Percentiles rank a stretch among this genome's conserved stretches.
These are phyloP conservation scores for Ephydatia muelleri DNA, from an alignment of 37 sponge, comb jelly and placozoan species.

Conservation along the genomic window DNA sequence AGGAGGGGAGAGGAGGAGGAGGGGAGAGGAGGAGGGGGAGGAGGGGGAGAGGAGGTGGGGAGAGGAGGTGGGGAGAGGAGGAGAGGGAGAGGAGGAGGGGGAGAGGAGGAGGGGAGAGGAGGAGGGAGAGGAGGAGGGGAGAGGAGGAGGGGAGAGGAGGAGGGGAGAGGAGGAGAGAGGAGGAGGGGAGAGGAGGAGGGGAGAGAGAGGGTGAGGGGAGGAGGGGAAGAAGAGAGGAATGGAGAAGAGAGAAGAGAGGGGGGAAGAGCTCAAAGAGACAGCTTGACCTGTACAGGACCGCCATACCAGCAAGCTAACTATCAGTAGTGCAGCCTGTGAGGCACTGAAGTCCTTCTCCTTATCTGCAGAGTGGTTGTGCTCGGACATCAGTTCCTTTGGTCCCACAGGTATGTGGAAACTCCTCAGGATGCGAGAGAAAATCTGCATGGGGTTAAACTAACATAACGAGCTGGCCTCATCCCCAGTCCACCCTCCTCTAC, in stretches of 20 bases:
- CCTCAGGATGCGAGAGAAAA: slow-evolving; percentile 72
- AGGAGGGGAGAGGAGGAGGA: not conserved
- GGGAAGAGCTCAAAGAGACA: not conserved
- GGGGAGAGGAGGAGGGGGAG: not conserved
- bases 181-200: not conserved
- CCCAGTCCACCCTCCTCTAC: slow-evolving; percentile 39
- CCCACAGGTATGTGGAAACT: slow-evolving; percentile 83
- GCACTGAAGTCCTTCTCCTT: slow-evolving; percentile 5
- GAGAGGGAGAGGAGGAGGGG: not conserved
- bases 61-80: not conserved
- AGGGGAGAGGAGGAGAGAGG: not conserved
- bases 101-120: not conserved
- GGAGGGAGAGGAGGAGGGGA: not conserved
- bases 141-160: not conserved
- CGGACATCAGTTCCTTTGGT: slow-evolving; percentile 8
- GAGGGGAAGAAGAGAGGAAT: no score
- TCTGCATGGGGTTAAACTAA: slow-evolving; percentile 17
- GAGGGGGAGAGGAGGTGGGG: not conserved
- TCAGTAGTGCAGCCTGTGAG: slow-evolving; percentile 12
- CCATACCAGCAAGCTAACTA: slow-evolving; percentile 71
- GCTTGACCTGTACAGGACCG: not conserved
- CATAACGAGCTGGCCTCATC: not conserved
- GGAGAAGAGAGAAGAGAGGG: not conserved
- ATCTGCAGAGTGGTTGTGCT: not conserved
- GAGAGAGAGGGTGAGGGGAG: not conserved